phyloP scores from a whole-genome alignment of 2,113 vertebrate species.

The Macrotis lagotis region DNA sequence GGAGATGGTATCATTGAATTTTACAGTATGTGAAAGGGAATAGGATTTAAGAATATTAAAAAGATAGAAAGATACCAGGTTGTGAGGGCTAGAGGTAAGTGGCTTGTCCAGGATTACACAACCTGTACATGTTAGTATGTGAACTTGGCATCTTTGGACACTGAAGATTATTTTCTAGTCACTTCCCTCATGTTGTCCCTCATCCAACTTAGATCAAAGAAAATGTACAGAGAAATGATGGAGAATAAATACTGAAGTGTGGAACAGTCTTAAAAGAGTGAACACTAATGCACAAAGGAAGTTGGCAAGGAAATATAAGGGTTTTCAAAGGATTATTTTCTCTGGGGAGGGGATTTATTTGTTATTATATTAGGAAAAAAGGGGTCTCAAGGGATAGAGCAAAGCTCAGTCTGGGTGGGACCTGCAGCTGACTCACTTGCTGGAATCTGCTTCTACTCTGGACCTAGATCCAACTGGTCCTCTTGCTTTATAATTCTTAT shows the following conservation, averaged over 20 bases:
- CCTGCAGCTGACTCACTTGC: background rate
- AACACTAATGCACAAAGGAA: background rate
- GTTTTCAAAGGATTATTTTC: background rate
- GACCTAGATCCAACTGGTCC: background rate
- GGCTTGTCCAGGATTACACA: background rate
- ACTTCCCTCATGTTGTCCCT: background rate
- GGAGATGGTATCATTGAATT: background rate
- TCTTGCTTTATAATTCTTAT: background rate
- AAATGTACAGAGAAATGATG: background rate
- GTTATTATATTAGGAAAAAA: background rate
- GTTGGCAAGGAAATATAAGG: background rate
- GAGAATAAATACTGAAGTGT: background rate
- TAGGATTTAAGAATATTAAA: background rate
- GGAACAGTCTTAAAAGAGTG: background rate
- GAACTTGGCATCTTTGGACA: background rate
- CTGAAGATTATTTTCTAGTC: background rate
- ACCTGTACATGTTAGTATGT: background rate
- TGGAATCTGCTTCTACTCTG: background rate
- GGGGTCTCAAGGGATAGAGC: background rate
- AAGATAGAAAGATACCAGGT: background rate
- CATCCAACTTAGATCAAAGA: background rate
- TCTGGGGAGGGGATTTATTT: background rate
- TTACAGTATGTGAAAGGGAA: background rate
- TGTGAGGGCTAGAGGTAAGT: background rate
- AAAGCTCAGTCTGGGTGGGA: background rate